These are phyloP conservation scores for Epinotia brunnichana DNA, from an alignment of 2,888 invertebrate genomes.

Conservation along the genomic window DNA sequence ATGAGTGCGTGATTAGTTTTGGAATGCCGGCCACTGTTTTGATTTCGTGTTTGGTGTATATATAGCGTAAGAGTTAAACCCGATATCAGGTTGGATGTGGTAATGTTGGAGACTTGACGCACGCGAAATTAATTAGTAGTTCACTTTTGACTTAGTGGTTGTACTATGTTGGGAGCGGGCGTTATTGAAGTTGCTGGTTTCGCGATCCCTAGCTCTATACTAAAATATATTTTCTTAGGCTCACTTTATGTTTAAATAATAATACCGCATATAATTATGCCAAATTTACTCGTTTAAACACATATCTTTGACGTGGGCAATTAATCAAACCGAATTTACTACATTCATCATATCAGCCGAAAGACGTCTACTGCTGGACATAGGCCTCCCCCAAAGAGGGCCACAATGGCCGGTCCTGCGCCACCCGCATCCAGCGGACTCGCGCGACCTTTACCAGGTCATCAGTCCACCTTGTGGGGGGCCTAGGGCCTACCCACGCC, in stretches of 20 bases:
- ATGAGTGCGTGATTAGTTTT: constrained; percentile 31
- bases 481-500: too few relatives aligned
- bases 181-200: background rate
- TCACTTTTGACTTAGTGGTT: background rate
- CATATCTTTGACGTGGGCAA: constrained; percentile 23
- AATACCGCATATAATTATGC: background rate
- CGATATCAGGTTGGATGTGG: constrained; percentile 10
- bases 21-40: constrained; percentile 29
- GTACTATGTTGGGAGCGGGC: background rate
- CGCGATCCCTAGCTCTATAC: background rate
- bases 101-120: background rate
- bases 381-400: too few relatives aligned
- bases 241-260: background rate
- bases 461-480: too few relatives aligned
- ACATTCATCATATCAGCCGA: too few relatives aligned
- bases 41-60: background rate
- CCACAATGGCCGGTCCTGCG: too few relatives aligned
- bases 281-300: constrained; percentile 11
- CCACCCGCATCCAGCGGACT: too few relatives aligned
- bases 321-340: constrained; percentile 31
- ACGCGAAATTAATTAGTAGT: background rate
- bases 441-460: too few relatives aligned
- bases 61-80: constrained; percentile 5
- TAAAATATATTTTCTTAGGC: too few relatives aligned
- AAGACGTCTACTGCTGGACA: too few relatives aligned